phyloP scores from a whole-genome alignment of 2,113 vertebrate species.

The Sphyrna mokarran region DNA sequence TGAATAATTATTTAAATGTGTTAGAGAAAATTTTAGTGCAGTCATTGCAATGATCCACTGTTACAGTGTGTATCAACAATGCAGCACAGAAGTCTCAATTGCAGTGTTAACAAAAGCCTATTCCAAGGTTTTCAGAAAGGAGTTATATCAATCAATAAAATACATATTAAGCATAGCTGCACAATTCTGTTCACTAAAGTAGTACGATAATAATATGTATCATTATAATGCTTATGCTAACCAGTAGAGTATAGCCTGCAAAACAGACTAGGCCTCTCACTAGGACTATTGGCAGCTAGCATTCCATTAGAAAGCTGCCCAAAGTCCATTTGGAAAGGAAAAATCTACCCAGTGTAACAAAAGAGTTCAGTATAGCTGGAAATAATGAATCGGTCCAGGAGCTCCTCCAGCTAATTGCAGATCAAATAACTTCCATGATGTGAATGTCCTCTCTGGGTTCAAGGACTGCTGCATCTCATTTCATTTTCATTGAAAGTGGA shows the following conservation, averaged over 20 bases:
- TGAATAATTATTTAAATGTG: neutral
- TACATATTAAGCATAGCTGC: neutral
- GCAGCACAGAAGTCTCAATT: neutral
- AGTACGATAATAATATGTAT: neutral
- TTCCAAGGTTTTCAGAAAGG: neutral
- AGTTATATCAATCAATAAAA: neutral
- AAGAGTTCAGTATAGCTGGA: neutral
- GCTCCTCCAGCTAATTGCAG: neutral
- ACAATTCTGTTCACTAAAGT: neutral
- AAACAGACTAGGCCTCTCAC: neutral
- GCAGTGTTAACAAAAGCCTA: neutral
- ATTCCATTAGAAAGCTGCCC: neutral
- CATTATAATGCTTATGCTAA: neutral
- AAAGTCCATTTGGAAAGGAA: neutral
- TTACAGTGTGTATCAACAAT: neutral
- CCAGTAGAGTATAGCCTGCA: neutral
- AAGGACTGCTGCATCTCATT: conserved; percentile 19
- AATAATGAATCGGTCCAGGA: neutral
- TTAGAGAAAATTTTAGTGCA: neutral
- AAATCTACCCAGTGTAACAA: neutral
- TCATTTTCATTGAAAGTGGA: conserved; percentile 41
- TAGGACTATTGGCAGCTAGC: neutral
- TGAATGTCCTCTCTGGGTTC: conserved; percentile 18
- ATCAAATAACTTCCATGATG: conserved; percentile 22
- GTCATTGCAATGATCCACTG: neutral